Evolutionary conservation across 1,140 invertebrate genomes (phyloP), one percentile per base, ranked within the genome.

Genomic region (Rhagoletis zephyria): DNA sequence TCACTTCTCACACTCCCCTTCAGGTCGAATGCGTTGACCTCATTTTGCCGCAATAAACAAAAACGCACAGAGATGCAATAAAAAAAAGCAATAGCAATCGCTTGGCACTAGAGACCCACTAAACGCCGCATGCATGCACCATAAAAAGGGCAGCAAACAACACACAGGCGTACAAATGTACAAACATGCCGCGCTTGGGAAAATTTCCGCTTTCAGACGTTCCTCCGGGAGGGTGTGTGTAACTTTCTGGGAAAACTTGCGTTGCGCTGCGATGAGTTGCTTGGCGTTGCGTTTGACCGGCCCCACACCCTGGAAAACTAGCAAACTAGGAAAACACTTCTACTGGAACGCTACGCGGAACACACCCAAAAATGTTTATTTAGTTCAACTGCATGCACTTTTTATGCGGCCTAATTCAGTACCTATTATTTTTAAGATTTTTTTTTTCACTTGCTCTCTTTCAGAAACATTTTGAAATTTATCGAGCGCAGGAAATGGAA

Each of bases 21-120:
- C 14, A 30, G 74, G 48, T 30, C 48, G 74, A 59, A 81, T 81
- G 74, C 74, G 74, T 81, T 81, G 74, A 81, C 74, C 74, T 81
- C 74, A 56, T 56, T 81, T 59, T 81, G 48, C 74, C 74, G n/a
- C 74, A 56, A 56, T 56, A 81, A 81, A 81, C 48, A 81, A 81
- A 65, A 70, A 56, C 74, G 51, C 70, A 77, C 63, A 48, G 12
- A 74, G 48, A 74, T 48, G 74, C 74, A 81, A 81, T 51, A 56
- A 81, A 51, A 81, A 48, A 81, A 7, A 81, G 56, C 74, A 81
- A 51, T 51, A 81, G 16, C 67, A 74, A 45, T 45, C 42, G 4
- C 74, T 5, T 3, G 56, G 51, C 74, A 81, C 74, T 51, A 81
- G 45, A 51, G 74, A 81, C 51, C 74, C 74, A 81, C 48, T 81